Evolutionary conservation across 30 jellyfish, hydroid and myxozoan species (phyloP).

Genomic region (Chrysaora quinquecirrha): DNA sequence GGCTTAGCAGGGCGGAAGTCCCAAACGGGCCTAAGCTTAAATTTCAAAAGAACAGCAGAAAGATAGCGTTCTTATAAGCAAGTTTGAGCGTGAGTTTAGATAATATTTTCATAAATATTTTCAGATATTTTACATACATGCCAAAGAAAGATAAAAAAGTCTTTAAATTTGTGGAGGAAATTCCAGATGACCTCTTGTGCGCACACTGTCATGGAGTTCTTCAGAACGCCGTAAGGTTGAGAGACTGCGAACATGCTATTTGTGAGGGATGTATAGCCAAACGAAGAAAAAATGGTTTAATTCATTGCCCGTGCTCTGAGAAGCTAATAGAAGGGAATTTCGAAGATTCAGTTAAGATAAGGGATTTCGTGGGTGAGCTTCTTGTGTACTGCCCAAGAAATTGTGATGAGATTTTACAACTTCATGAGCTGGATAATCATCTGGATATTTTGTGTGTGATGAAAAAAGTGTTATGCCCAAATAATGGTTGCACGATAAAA

Average conservation of each 20-base stretch:
- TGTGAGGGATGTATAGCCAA: conserved; percentile 39
- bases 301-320: conserved; percentile 46
- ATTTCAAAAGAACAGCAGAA: not conserved
- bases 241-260: conserved; percentile 38
- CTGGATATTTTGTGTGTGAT: conserved; percentile 8
- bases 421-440: conserved; percentile 23
- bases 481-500: conserved; percentile 27
- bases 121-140: conserved; percentile 8
- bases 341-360: conserved; percentile 19
- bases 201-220: conserved; percentile 40
- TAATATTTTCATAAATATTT: too few species aligned
- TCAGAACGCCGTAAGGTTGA: conserved; percentile 13
- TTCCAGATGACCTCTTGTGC: conserved; percentile 38
- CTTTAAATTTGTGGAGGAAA: conserved; percentile 33
- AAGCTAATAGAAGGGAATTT: conserved; percentile 27
- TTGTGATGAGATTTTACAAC: conserved; percentile 25
- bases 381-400: conserved; percentile 35
- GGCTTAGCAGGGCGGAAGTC: conserved; percentile 5
- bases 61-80: too few species aligned
- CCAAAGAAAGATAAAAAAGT: conserved; percentile 20
- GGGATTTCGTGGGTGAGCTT: conserved; percentile 20
- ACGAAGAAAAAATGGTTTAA: conserved; percentile 14
- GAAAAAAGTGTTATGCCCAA: conserved; percentile 32
- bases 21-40: not conserved
- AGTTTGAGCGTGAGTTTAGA: too few species aligned